Evolutionary conservation across 2,113 vertebrate species (phyloP), one percentile per base, ranked within the genome.

Genomic region (Hoplias malabaricus): DNA sequence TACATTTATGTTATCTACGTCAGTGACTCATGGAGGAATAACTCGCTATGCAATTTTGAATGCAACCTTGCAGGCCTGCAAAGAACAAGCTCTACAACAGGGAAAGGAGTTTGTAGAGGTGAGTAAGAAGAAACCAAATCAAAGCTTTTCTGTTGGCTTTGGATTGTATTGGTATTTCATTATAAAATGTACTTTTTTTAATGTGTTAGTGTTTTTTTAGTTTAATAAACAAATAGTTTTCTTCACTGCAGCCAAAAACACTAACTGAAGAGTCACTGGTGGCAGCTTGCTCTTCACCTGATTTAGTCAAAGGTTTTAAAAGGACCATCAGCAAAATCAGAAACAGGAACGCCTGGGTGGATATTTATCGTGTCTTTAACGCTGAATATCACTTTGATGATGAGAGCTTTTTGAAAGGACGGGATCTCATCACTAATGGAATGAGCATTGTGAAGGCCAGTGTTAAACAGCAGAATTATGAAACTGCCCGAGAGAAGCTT

Each of bases 251-350:
- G 77, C 16, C 77, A 46, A 12, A 0, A 2, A 11, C 19, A 27
- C 42, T 72, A 25, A 73, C 73, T 29, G 73, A 40, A 14, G 43
- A 53, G 16, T 40, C 59, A 27, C 36, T 83, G 3, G 54, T 73
- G 53, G 5, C 19, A 53, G 73, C 61, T 11, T 83, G 81, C 62
- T 62, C 25, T 3, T 61, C 61, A 23, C 34, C 57, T 2, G 27
- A 14, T 9, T 68, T 73, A 46, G 38, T 27, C 33, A 74, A 67
- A 50, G 63, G 62, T 54, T 80, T 83, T 31, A 19, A 72, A 40
- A 48, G 29, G 4, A 63, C 40, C 68, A 76, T 80, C 34, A 12
- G 23, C 11, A 9, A 27, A 2, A 61, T 79, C 1, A 34, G 4
- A 6, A 0, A 1, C 9, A 0, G 25, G n/a, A 80, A 80, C 16